Base-by-base conservation (phyloP, 2,113 vertebrate species). In the Shinisaurus crocodilurus region DNA sequence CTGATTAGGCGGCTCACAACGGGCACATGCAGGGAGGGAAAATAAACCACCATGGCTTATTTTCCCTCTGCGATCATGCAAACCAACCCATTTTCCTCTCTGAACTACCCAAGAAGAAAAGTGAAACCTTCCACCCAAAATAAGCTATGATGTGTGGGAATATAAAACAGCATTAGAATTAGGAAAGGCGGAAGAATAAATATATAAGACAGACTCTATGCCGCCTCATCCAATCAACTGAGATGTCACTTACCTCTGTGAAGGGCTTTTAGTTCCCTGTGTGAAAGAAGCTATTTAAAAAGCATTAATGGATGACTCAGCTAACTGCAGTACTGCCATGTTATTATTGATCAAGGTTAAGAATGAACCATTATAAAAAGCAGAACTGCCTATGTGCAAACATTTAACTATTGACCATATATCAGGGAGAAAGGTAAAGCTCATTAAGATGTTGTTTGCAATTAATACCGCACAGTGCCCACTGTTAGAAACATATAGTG, bases 301-400 rank as follows among this genome's bases (percentile, higher is more conserved):
- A 69, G 40, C 83, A 90, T 86, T 81, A 89, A 79, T 50, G 79
- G 85, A 29, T 91, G 89, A 93, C 34, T 83, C 88, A 77, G 25
- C 32, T 86, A 60, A 88, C 85, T 91, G 2, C 13, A 88, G 4
- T 18, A 81, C 76, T 79, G 45, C 23, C 32, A 89, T 34, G 20
- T 32, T 45, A 8, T 48, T 67, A 74, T 29, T 48, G 57, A 76
- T 86, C 67, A 90, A 60, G 48, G 69, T 34, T 29, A 92, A 76
- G 77, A 82, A 32, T 0, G 1, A 88, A 72, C 9, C 7, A 88
- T 65, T 74, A 37, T 65, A 83, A 88, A 89, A 29, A 80, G 60
- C 16, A 88, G 67, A 82, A 57, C 0, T 80, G 57, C 5, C 25
- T 6, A 0, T 18, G 37, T 0, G 37, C 40, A n/a, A 63, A 40